Conservation (phyloP, 2,888 invertebrate species). For the Prosopocoilus inquinatus region DNA sequence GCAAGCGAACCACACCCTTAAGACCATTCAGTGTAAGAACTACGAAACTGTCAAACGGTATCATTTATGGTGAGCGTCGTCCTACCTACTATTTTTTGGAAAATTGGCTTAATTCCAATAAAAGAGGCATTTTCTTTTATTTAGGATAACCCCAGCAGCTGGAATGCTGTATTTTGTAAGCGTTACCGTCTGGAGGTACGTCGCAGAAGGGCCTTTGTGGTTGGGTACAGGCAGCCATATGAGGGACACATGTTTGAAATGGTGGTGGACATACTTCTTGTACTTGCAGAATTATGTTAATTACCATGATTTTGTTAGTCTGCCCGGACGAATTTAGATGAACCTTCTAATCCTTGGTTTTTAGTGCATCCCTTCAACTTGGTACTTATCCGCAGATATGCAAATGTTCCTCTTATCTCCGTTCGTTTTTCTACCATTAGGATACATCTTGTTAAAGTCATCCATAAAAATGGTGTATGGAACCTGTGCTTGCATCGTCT, state of each 20-base stretch:
- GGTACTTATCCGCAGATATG: slow-evolving; percentile 47
- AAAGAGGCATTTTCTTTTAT: neutral
- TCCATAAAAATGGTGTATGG: neutral
- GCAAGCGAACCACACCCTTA: too few relatives aligned
- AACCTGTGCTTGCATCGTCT: too few relatives aligned
- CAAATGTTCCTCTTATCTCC: slow-evolving; percentile 44
- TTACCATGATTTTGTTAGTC: slow-evolving; percentile 10
- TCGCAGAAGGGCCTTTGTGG: slow-evolving; percentile 28
- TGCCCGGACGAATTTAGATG: neutral
- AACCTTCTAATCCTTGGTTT: slow-evolving; percentile 16
- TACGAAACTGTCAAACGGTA: too few relatives aligned
- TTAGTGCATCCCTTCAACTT: slow-evolving; percentile 43
- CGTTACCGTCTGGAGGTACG: slow-evolving; percentile 19
- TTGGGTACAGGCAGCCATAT: neutral
- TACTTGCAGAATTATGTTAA: slow-evolving; percentile 29
- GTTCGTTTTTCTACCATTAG: slow-evolving; percentile 38
- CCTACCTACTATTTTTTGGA: too few relatives aligned
- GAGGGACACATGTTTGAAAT: slow-evolving; percentile 19
- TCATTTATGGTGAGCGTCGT: too few relatives aligned
- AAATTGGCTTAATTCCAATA: too few relatives aligned
- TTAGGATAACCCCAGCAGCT: slow-evolving; percentile 46
- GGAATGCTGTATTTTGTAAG: slow-evolving; percentile 25
- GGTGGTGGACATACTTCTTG: slow-evolving; percentile 27
- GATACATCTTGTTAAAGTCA: neutral
- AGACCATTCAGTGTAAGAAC: too few relatives aligned